Base-by-base conservation (phyloP, 1,140 invertebrate species). In the Trinorchestia longiramus region DNA sequence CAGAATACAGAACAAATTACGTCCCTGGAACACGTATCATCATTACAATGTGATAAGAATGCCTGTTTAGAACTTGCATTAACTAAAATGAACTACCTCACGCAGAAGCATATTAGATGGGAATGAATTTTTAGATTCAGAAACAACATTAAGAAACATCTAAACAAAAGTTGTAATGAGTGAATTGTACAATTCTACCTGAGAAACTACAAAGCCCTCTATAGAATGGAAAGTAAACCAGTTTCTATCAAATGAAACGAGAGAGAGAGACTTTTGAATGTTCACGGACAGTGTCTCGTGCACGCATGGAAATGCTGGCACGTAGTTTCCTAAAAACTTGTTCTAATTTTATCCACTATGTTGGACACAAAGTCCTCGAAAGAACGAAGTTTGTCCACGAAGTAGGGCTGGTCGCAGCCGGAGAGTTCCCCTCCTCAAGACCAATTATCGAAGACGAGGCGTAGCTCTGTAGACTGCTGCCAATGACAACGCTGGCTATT, bases 401-500 rank as follows among this genome's bases (percentile, higher is more conserved):
- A 94, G 92, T 47, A 40, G 43, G 44, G 92, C 44, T 8, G 41
- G 88, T 90, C 3, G 92, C 36, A 43, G 36, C 92, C 92, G 40
- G 15, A 94, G 92, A 47, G 8, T 47, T 45, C 92, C 92, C 92
- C 92, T 94, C 92, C 43, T 45, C 43, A 45, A 43, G 92, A 94
- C 92, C 92, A 94, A 94, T 94, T 94, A 94, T 94, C 92, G 92
- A 94, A 45, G 92, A 94, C 92, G 92, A 94, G 92, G 92, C 92
- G 92, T 94, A 94, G 92, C 44, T 94, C 92, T 94, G 92, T 94
- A 94, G 92, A 94, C 92, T 94, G 92, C 92, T 94, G 92, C 92
- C 92, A 94, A 94, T 94, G 92, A 94, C 92, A 94, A 94, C 92
- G 92, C 92, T 94, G 43, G 92, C 92, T 94, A 94, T 94, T 94